These are phyloP conservation scores for Andrena cerasifolii DNA, from an alignment of 1,140 invertebrate genomes.

Conservation along the genomic window DNA sequence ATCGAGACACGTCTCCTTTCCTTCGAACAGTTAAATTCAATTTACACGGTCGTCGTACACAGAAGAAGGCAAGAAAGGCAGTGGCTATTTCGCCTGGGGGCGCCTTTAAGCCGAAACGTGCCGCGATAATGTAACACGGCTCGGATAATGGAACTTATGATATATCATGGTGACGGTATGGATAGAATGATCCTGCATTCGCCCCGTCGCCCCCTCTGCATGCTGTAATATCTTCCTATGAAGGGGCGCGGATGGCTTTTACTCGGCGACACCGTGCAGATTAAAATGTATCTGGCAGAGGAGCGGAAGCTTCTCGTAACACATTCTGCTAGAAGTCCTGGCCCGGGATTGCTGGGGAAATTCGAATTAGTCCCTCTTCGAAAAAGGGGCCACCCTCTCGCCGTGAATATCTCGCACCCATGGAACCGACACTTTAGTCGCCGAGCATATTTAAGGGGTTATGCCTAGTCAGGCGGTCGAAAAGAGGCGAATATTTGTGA, in stretches of 20 bases:
- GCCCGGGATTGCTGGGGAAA: no score
- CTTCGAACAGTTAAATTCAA: constrained; percentile 65
- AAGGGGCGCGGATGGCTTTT: constrained; percentile 53
- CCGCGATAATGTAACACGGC: constrained; percentile 70
- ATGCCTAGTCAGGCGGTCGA: no score
- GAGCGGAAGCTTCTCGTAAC: neutral
- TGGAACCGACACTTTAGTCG: no score
- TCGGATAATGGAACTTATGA: constrained; percentile 73
- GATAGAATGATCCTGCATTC: constrained; percentile 47
- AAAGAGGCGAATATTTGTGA: no score
- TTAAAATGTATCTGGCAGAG: constrained; percentile 23
- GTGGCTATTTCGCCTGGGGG: constrained; percentile 68
- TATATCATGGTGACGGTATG: constrained; percentile 67
- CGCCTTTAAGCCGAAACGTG: constrained; percentile 72
- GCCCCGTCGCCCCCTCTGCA: constrained; percentile 4
- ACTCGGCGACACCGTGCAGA: constrained; percentile 8
- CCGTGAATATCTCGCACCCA: no score
- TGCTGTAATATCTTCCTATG: constrained; percentile 56
- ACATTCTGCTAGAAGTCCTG: no score
- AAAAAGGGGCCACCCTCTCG: no score
- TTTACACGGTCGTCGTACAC: constrained; percentile 57
- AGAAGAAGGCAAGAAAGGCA: constrained; percentile 49
- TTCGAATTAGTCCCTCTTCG: no score
- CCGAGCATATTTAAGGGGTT: no score
- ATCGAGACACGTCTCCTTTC: constrained; percentile 55